These are phyloP conservation scores for Callocephalon fimbriatum DNA, from an alignment of 2,113 vertebrate genomes.

Conservation along the genomic window DNA sequence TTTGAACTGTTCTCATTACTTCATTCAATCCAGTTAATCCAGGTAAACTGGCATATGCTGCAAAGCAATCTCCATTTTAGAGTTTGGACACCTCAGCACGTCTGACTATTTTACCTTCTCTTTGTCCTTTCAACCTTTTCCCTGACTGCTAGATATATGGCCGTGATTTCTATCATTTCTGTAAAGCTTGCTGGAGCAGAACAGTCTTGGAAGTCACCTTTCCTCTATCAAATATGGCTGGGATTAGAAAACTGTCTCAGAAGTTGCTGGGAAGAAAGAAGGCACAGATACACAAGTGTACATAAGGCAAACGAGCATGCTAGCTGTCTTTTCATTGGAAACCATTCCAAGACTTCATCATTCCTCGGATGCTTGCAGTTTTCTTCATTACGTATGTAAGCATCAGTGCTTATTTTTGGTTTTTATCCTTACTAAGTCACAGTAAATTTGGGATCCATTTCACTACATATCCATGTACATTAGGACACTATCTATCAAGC, in stretches of 20 bases:
- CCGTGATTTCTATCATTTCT: background rate
- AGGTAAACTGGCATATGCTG: background rate
- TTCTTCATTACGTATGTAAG: background rate
- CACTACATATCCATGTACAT: background rate
- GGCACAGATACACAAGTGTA: background rate
- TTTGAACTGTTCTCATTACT: background rate
- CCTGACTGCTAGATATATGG: background rate
- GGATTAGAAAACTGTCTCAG: background rate
- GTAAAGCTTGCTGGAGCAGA: background rate
- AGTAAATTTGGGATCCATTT: background rate
- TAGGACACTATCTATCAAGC: background rate
- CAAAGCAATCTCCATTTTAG: background rate
- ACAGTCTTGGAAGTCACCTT: background rate
- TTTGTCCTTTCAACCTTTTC: background rate
- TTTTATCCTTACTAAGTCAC: background rate
- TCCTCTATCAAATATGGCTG: background rate
- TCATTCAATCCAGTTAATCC: background rate
- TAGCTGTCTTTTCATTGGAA: background rate
- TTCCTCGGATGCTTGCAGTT: background rate
- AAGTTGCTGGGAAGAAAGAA: background rate
- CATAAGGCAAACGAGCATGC: background rate
- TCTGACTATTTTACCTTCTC: background rate
- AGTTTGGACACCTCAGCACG: background rate
- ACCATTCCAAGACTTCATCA: background rate
- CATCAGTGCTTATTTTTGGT: background rate